Conservation (phyloP, 2,888 invertebrate species). For the Chaitophorus viminalis region DNA sequence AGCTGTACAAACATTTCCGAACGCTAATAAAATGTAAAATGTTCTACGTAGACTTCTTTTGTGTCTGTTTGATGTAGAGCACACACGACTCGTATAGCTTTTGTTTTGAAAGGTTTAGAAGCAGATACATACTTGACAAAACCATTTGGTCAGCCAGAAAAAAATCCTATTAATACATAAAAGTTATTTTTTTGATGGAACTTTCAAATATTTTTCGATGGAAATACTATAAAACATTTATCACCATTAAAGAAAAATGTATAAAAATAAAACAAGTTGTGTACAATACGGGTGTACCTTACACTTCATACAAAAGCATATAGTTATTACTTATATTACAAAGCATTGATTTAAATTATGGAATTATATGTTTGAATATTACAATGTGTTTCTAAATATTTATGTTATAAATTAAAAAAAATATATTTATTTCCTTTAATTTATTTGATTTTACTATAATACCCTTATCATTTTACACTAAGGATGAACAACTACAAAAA, state of each 20-base stretch:
- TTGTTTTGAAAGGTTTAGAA: not conserved
- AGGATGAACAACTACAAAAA: too few relatives aligned
- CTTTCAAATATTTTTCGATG: not conserved
- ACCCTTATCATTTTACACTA: too few relatives aligned
- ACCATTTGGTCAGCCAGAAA: not conserved
- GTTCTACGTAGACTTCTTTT: not conserved
- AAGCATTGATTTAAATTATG: too few relatives aligned
- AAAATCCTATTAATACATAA: not conserved
- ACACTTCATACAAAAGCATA: too few relatives aligned
- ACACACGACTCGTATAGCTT: not conserved
- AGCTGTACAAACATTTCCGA: conserved; percentile 14
- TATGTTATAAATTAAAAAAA: too few relatives aligned
- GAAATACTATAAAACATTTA: not conserved
- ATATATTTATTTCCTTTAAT: too few relatives aligned
- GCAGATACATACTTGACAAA: not conserved
- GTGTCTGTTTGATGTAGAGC: not conserved
- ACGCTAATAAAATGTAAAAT: conserved; percentile 5
- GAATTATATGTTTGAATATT: too few relatives aligned
- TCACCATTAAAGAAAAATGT: not conserved
- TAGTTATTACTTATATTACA: too few relatives aligned
- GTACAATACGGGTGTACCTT: too few relatives aligned
- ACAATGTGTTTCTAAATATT: too few relatives aligned
- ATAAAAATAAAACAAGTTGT: not conserved
- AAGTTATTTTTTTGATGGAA: not conserved
- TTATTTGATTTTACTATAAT: too few relatives aligned